These are phyloP conservation scores for Andrena bucephala DNA, from an alignment of 2,888 invertebrate genomes.

Conservation along the genomic window DNA sequence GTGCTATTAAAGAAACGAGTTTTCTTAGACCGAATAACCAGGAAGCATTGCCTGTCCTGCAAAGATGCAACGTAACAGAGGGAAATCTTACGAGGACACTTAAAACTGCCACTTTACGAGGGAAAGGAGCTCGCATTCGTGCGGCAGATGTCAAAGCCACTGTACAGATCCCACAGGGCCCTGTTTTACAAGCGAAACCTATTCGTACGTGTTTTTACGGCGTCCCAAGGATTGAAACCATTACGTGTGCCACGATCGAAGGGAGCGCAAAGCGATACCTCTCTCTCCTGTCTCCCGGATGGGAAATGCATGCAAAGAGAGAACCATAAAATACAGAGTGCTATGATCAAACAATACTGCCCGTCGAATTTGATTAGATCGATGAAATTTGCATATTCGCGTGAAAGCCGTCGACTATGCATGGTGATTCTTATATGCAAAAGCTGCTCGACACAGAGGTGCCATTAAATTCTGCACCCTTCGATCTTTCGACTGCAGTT, in stretches of 20 bases:
- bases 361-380: conserved; percentile 16
- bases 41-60: not conserved
- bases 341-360: not conserved
- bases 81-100: conserved; percentile 33
- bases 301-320: conserved; percentile 3
- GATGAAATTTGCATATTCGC: not conserved
- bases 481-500: no score
- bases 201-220: conserved; percentile 38
- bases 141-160: conserved; percentile 27
- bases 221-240: conserved; percentile 37
- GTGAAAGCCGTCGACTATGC: not conserved
- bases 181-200: conserved; percentile 27
- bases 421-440: not conserved
- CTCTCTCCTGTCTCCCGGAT: not conserved
- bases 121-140: conserved; percentile 33
- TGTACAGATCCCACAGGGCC: conserved; percentile 6
- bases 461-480: no score
- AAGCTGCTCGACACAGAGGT: no score
- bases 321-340: conserved; percentile 4
- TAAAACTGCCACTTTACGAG: conserved; percentile 43
- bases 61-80: conserved; percentile 20
- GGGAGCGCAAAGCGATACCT: conserved; percentile 13
- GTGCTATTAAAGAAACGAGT: not conserved
- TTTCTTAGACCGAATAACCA: not conserved
- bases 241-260: not conserved